These are phyloP conservation scores for Sakesphorus luctuosus DNA, from an alignment of 2,113 vertebrate species.

Conservation along the genomic window DNA sequence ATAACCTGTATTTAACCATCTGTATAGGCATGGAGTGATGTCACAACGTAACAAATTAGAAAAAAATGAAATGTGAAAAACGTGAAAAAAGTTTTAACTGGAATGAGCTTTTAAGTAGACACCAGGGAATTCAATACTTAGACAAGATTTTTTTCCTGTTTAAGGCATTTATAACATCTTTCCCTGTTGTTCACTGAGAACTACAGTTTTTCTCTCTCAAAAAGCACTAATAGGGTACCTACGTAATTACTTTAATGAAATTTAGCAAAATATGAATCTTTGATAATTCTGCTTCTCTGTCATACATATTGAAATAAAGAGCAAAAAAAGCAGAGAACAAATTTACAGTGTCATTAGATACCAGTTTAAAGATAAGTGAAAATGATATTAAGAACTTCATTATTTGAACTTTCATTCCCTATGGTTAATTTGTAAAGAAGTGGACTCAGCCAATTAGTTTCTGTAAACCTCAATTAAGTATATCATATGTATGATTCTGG, in stretches of 20 bases:
- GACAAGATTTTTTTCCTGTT: background rate
- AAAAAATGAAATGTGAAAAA: background rate
- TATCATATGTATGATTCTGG: background rate
- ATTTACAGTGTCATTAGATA: background rate
- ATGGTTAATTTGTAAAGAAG: background rate
- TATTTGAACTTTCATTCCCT: background rate
- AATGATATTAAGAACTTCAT: background rate
- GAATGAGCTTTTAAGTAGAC: background rate
- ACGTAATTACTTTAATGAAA: background rate
- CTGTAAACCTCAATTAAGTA: background rate
- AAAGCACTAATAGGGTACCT: background rate
- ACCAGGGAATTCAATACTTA: background rate
- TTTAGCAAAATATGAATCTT: background rate
- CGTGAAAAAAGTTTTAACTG: background rate
- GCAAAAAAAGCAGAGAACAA: background rate
- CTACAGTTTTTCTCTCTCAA: background rate
- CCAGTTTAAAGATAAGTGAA: background rate
- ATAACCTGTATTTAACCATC: background rate
- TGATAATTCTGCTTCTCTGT: background rate
- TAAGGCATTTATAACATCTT: background rate
- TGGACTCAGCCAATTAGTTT: background rate
- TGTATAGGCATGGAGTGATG: background rate
- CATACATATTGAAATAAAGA: background rate
- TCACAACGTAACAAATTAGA: background rate
- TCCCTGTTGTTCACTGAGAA: background rate